Evolutionary conservation across 2,113 vertebrate genomes (phyloP), one percentile per base, ranked within the genome.

Genomic region (Dissostichus mawsoni): DNA sequence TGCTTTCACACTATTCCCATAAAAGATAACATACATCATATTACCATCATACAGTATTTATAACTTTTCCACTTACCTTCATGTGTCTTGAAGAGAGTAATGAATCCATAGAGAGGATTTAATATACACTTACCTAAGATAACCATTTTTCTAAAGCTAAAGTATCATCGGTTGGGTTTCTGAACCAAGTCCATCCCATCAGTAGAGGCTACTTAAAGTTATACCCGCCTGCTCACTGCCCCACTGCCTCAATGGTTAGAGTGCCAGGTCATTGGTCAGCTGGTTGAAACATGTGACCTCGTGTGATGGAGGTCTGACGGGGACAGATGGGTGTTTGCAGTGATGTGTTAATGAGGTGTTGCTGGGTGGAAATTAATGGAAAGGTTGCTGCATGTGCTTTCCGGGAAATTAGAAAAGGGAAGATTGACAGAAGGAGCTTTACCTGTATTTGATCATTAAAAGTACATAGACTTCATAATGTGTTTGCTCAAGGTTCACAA

Each of bases 131-230:
- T 44, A 81, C 2, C 20, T 71, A 10, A 29, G 29, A 68, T 41
- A 52, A 14, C 5, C 9, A 14, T 14, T 3, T 11, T 53, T 55
- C 18, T 67, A 3, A 36, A 20, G 1, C 17, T 57, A 45, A 67
- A 55, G 8, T 69, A 66, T 68, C 64, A 77, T 67, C 73, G 76
- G 76, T 87, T 78, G 92, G 94, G 93, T 94, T 89, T 94, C 95
- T 95, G 95, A 94, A 96, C 96, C 97, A 97, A 97, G 96, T 97
- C 96, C 96, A 96, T 95, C 93, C 93, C 91, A 93, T 92, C 90
- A 95, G 96, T 98, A 97, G 97, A 96, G 96, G 96, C 94, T 92
- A 86, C 64, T 76, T 13, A 69, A 84, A 94, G 94, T 95, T 96
- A 95, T 92, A 93, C 94, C 94, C 94, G 94, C 94, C 89, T 92